Percentiles rank a stretch among this genome's conserved stretches.
phyloP scores from a whole-genome alignment of 2,113 vertebrate genomes.

The Hipposideros armiger region DNA sequence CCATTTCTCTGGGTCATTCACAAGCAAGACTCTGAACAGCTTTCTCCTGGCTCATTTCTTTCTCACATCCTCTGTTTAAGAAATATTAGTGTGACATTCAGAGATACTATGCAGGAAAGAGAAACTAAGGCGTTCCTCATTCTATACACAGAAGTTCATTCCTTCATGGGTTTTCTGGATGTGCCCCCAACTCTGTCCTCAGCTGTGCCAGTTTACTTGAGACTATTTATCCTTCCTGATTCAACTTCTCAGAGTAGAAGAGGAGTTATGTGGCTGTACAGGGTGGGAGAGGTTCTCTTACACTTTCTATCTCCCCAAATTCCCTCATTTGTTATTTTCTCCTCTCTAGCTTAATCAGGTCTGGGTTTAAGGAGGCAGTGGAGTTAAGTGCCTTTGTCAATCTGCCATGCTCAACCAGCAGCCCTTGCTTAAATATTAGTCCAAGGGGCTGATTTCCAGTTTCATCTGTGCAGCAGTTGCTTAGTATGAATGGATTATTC shows the following conservation, averaged over 20 bases:
- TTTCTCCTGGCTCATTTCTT: background rate
- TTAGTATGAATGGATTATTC: background rate
- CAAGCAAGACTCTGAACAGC: background rate
- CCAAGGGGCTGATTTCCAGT: background rate
- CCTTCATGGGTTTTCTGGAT: background rate
- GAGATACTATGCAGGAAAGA: background rate
- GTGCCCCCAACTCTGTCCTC: accelerated
- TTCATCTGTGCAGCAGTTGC: background rate
- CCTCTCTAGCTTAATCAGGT: background rate
- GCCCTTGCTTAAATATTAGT: background rate
- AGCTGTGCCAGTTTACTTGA: background rate
- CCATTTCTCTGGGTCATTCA: background rate
- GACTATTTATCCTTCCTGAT: background rate
- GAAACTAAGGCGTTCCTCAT: background rate
- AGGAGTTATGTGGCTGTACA: background rate
- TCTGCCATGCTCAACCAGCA: background rate
- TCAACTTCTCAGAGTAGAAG: background rate
- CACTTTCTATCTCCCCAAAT: background rate
- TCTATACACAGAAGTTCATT: background rate
- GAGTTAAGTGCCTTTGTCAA: background rate
- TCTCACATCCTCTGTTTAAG: background rate
- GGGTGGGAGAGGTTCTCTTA: background rate
- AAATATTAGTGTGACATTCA: background rate
- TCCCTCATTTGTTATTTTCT: conserved; percentile 7
- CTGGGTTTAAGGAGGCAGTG: background rate